These are phyloP conservation scores for Bombus turneri DNA, from an alignment of 1,140 invertebrate species.

Conservation along the genomic window DNA sequence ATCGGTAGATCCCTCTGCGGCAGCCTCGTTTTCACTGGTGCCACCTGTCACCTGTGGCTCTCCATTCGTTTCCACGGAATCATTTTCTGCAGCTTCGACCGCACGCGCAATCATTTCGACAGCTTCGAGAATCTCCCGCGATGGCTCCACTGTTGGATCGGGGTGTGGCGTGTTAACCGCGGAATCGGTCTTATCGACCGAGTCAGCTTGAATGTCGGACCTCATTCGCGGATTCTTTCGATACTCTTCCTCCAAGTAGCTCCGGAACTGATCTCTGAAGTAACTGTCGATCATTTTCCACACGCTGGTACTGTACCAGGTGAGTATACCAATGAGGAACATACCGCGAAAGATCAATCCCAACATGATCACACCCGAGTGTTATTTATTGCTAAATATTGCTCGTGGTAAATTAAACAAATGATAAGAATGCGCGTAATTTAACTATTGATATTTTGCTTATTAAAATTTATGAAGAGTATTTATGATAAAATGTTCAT, in stretches of 20 bases:
- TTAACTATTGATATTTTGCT: background rate
- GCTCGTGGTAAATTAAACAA: background rate
- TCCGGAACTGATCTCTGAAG: slow-evolving; percentile 82
- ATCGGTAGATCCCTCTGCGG: slow-evolving; percentile 29
- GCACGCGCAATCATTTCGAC: background rate
- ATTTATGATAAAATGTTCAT: background rate
- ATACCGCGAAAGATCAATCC: slow-evolving; percentile 76
- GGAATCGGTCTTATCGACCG: slow-evolving; percentile 37
- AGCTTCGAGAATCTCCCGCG: slow-evolving; percentile 2
- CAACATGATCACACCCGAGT: slow-evolving; percentile 69
- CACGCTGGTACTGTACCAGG: slow-evolving; percentile 82
- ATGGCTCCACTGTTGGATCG: slow-evolving; percentile 16
- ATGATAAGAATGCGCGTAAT: background rate
- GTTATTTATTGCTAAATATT: background rate
- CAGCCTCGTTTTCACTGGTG: slow-evolving; percentile 59
- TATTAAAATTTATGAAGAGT: background rate
- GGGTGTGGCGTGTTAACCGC: background rate
- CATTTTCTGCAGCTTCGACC: slow-evolving; percentile 35
- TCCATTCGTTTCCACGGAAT: background rate
- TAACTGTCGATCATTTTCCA: slow-evolving; percentile 83
- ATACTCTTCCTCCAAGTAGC: slow-evolving; percentile 80
- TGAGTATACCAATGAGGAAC: slow-evolving; percentile 79
- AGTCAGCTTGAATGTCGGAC: slow-evolving; percentile 8
- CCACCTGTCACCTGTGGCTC: slow-evolving; percentile 43
- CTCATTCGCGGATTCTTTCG: slow-evolving; percentile 76